A percentile compares a stretch with the other conserved stretches of the same genome.
These are phyloP conservation scores for Zapus hudsonius DNA, from an alignment of 2,113 vertebrate genomes.

Conservation along the genomic window DNA sequence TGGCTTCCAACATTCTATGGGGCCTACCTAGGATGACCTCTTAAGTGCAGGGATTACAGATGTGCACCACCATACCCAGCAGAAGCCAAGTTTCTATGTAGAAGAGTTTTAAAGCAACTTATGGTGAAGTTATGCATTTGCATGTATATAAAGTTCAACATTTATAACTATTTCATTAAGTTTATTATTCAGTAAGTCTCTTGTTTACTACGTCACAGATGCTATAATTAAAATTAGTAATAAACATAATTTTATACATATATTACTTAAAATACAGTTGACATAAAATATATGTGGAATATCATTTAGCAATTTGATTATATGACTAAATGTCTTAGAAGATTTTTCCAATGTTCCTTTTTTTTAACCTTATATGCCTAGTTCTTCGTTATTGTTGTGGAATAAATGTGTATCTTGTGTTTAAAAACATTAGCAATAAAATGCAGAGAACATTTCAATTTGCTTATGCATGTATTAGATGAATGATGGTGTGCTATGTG, in stretches of 20 bases:
- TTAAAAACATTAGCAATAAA: background rate
- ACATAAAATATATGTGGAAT: too few relatives aligned
- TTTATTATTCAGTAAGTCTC: background rate
- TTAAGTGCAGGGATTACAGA: background rate
- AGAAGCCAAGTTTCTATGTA: background rate
- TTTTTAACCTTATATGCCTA: too few relatives aligned
- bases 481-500: background rate
- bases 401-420: too few relatives aligned
- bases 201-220: constrained; percentile 5
- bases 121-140: constrained; percentile 12
- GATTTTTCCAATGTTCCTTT: too few relatives aligned
- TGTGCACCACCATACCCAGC: background rate
- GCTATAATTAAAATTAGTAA: constrained; percentile 52
- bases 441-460: constrained; percentile 2
- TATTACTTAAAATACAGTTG: too few relatives aligned
- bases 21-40: background rate
- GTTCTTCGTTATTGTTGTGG: too few relatives aligned
- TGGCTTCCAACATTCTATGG: background rate
- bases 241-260: background rate
- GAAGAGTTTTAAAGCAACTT: background rate
- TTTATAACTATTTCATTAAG: background rate
- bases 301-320: too few relatives aligned
- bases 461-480: constrained; percentile 35
- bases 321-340: too few relatives aligned
- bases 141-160: constrained; percentile 18